Conservation (phyloP, 1,140 invertebrate species). For the Bombyx mori region ASM3026992v2 NC_085115.1:9668501-9669000, state of each 20-base stretch:
- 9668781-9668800: constrained; percentile 70
- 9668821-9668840: constrained; percentile 52
- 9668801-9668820: constrained; percentile 57
- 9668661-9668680: constrained; percentile 70
- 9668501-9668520: constrained; percentile 46
- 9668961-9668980: constrained; percentile 72
- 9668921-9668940: constrained; percentile 71
- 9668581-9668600: constrained; percentile 50
- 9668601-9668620: constrained; percentile 23
- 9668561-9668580: constrained; percentile 19
- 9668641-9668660: constrained; percentile 69
- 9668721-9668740: constrained; percentile 67
- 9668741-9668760: constrained; percentile 60
- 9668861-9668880: constrained; percentile 71
- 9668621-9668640: constrained; percentile 59
- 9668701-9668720: constrained; percentile 68
- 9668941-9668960: constrained; percentile 69
- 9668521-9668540: constrained; percentile 57
- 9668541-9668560: constrained; percentile 46
- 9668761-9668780: constrained; percentile 63
- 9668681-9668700: constrained; percentile 62
- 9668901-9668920: constrained; percentile 70
- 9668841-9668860: constrained; percentile 66
- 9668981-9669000: constrained; percentile 72
- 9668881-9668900: constrained; percentile 73